Base-by-base conservation (phyloP, 2,888 invertebrate genomes). In the Apotomis turbidana region DNA sequence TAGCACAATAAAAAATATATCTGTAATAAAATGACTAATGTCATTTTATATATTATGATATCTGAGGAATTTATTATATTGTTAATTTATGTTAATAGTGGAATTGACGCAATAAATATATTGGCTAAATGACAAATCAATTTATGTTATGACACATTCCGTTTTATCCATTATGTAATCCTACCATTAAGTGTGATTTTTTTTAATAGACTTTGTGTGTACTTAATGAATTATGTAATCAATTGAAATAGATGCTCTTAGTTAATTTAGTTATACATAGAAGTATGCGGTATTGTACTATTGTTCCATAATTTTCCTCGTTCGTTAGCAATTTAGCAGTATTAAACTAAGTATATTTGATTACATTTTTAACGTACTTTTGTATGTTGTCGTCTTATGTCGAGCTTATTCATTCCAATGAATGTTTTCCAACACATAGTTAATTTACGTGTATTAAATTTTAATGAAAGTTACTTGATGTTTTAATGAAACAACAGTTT, bases 401-500 rank as follows among this genome's bases (percentile, higher is more conserved):
- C 58, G 51, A 67, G 61, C 51, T 9, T 67, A 15, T 63, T 38
- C 44, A 15, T 59, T 72, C 27, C 54, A 6, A 41, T 13, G 13
- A 57, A 73, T 69, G 61, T 74, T 67, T 69, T 69, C 74, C 51
- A 46, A 44, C 61, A 67, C 41, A 41, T 57, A 58, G 58, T 62
- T 62, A 51, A 49, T 10, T 12, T 64, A 64, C 5, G 46, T 57
- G 36, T 72, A 68, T 59, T 72, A 72, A 59, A 72, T 68, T 72
- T 54, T 68, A 72, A 68, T 62, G 46, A 44, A 57, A 54, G 72
- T 72, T 72, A 52, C 15, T 15, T 63, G 36, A 8, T n/a, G 68
- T 74, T 73, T 70, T 41, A 68, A 76, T 75, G 73, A 74, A 82
- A 78, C 78, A 52, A 44, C 10, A 64, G 64, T 79, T 75, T 78